phyloP scores from a whole-genome alignment of 2,113 vertebrate species.

The Copsychus sechellarum region DNA sequence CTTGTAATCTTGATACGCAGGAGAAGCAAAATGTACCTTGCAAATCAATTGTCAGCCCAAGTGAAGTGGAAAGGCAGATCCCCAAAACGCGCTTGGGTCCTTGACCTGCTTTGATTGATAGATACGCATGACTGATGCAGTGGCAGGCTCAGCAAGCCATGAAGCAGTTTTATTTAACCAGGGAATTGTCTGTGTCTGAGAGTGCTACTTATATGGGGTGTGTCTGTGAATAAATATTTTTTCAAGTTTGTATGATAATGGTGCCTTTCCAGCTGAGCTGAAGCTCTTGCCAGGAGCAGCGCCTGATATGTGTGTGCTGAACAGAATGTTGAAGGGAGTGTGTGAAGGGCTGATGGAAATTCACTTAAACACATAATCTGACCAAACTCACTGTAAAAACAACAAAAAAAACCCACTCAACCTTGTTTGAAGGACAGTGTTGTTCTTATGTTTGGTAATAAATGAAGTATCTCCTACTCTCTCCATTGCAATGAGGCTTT shows the following conservation, averaged over 20 bases:
- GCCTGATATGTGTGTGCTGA: fast-evolving
- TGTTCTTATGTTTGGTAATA: background rate
- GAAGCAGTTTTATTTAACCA: background rate
- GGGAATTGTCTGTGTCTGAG: conserved; percentile 18
- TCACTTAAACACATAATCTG: background rate
- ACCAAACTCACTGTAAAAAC: background rate
- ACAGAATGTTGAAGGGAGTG: background rate
- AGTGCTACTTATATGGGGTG: background rate
- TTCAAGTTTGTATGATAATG: background rate
- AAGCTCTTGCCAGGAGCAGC: background rate
- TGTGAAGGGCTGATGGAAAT: background rate
- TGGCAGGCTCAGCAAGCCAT: conserved; percentile 30
- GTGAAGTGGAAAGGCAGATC: conserved; percentile 11
- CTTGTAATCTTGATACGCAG: background rate
- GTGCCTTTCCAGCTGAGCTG: background rate
- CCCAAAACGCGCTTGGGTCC: background rate
- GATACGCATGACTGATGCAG: background rate
- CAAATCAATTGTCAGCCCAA: conserved; percentile 28
- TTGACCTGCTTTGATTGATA: conserved; percentile 54
- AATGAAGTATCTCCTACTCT: background rate
- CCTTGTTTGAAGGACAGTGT: background rate
- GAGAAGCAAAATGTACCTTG: background rate
- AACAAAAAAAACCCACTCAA: background rate
- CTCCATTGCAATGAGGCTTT: fast-evolving
- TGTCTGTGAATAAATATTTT: conserved; percentile 35